Conservation (phyloP, 2,888 invertebrate species). For the Plutella xylostella region DNA sequence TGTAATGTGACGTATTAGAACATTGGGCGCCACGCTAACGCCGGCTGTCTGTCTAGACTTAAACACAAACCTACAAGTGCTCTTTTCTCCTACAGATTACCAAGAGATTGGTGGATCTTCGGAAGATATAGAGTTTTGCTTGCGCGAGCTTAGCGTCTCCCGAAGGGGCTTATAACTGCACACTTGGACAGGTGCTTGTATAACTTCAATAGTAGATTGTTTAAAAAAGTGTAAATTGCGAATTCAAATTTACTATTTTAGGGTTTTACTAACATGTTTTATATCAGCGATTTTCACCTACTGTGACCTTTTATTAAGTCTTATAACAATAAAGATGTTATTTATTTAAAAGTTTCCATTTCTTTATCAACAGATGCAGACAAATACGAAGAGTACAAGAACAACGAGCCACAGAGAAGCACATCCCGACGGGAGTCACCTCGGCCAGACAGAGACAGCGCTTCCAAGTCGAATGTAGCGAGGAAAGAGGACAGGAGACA, state of each 20-base stretch:
- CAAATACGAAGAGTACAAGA: constrained; percentile 78
- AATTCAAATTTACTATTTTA: no score
- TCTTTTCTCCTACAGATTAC: no score
- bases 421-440: constrained; percentile 15
- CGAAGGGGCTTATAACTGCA: background rate
- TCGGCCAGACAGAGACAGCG: constrained; percentile 26
- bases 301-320: no score
- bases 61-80: no score
- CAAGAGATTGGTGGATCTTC: constrained; percentile 27
- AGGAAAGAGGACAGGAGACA: constrained; percentile 17
- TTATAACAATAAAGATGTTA: no score
- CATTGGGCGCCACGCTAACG: no score
- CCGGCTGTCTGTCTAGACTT: constrained; percentile 30
- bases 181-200: constrained; percentile 21
- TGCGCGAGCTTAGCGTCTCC: constrained; percentile 20
- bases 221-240: no score
- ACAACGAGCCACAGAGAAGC: constrained; percentile 30
- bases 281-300: no score
- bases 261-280: no score
- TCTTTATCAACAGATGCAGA: constrained; percentile 71
- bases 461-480: constrained; percentile 21
- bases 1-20: no score
- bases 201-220: no score
- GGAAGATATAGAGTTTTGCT: constrained; percentile 27
- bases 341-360: no score